phyloP scores from a whole-genome alignment of 2,888 invertebrate genomes.

The Pocota personata region DNA sequence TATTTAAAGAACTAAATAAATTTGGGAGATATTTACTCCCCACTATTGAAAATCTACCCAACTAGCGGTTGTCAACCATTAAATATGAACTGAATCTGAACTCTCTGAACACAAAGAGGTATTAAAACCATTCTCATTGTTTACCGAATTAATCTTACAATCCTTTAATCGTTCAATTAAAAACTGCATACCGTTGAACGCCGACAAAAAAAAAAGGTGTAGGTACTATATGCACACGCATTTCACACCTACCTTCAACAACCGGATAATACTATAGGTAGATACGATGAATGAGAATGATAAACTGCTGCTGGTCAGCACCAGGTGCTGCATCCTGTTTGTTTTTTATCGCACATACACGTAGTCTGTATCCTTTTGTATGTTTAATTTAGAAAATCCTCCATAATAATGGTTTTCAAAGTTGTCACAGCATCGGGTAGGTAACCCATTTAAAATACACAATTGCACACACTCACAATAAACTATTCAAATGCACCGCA shows the following conservation, averaged over 20 bases:
- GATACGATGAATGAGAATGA: conserved; percentile 47
- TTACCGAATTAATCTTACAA: neutral
- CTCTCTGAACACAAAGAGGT: neutral
- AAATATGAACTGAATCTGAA: too few species aligned
- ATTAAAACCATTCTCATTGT: neutral
- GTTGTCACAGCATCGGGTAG: neutral
- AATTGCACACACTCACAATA: neutral
- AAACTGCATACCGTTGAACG: neutral
- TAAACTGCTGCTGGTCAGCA: conserved; percentile 36
- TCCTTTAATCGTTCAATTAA: neutral
- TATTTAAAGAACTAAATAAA: too few species aligned
- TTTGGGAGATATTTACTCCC: too few species aligned
- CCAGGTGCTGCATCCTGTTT: conserved; percentile 53
- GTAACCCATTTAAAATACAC: conserved; percentile 10
- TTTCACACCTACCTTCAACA: conserved; percentile 55
- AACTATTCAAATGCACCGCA: conserved; percentile 30
- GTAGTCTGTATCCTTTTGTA: conserved; percentile 48
- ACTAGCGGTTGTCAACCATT: too few species aligned
- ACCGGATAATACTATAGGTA: conserved; percentile 9
- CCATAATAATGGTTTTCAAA: conserved; percentile 13
- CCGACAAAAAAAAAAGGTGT: neutral
- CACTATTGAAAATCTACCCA: too few species aligned
- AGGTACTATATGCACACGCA: too few species aligned
- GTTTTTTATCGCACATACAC: conserved; percentile 22
- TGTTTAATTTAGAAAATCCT: conserved; percentile 47